phyloP scores from a whole-genome alignment of 2,113 vertebrate species.

The Odontophorus gujanensis region DNA sequence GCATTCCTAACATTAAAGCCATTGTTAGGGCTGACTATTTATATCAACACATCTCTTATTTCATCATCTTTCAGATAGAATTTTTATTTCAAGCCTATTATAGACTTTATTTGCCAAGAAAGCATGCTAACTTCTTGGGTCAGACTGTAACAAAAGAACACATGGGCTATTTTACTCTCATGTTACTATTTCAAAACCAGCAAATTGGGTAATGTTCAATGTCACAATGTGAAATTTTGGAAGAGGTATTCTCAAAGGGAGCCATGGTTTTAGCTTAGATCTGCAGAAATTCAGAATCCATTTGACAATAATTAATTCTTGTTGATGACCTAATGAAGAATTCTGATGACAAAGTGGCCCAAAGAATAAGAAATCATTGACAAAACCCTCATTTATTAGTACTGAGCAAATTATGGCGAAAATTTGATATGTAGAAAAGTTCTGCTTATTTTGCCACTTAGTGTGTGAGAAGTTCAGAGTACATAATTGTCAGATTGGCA shows the following conservation, averaged over 20 bases:
- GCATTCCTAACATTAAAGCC: neutral
- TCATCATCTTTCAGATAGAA: neutral
- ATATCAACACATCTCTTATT: neutral
- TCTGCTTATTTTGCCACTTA: neutral
- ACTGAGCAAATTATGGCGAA: neutral
- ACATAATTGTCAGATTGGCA: neutral
- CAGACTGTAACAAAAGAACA: neutral
- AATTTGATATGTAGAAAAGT: neutral
- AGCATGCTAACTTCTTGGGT: neutral
- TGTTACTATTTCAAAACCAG: neutral
- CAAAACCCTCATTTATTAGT: neutral
- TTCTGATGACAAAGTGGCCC: neutral
- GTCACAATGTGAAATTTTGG: neutral
- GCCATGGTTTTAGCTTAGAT: neutral
- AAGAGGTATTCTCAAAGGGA: neutral
- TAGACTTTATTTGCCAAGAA: neutral
- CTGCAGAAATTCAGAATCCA: neutral
- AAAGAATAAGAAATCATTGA: neutral
- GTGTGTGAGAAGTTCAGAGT: neutral
- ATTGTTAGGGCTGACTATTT: neutral
- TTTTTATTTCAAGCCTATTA: constrained; percentile 3
- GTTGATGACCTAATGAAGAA: neutral
- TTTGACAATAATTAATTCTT: neutral
- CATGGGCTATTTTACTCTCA: neutral
- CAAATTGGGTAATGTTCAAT: neutral